These are phyloP conservation scores for Piprites chloris DNA, from an alignment of 2,113 vertebrate genomes.

Conservation along the genomic window DNA sequence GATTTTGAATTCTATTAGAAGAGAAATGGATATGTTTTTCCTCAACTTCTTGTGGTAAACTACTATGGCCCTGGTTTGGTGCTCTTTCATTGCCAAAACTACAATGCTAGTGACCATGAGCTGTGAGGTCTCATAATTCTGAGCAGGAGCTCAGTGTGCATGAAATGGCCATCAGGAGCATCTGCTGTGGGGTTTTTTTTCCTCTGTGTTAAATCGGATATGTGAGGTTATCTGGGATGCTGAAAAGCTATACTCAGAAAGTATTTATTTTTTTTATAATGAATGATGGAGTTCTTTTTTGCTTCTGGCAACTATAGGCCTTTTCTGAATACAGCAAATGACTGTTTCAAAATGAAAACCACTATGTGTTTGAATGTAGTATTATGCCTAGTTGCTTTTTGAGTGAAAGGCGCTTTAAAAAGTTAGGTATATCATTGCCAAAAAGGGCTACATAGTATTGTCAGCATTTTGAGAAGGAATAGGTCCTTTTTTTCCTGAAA, in stretches of 20 bases:
- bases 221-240: slow-evolving; percentile 62
- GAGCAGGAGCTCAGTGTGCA: background rate
- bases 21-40: background rate
- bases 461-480: slow-evolving; percentile 94
- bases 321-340: slow-evolving; percentile 81
- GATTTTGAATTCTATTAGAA: background rate
- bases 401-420: slow-evolving; percentile 97
- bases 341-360: slow-evolving; percentile 86
- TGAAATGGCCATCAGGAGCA: slow-evolving; percentile 54
- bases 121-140: slow-evolving; percentile 44
- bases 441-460: slow-evolving; percentile 97
- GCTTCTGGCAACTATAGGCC: slow-evolving; percentile 74
- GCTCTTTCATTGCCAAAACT: slow-evolving; percentile 18
- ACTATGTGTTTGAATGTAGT: slow-evolving; percentile 86
- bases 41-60: background rate
- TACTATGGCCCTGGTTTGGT: background rate
- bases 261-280: slow-evolving; percentile 63
- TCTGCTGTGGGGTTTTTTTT: slow-evolving; percentile 49
- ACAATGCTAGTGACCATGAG: slow-evolving; percentile 1
- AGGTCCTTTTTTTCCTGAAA: slow-evolving; percentile 80
- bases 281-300: slow-evolving; percentile 76
- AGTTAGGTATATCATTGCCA: slow-evolving; percentile 99
- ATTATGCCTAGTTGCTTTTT: slow-evolving; percentile 90
- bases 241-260: slow-evolving; percentile 67
- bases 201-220: slow-evolving; percentile 51